phyloP scores from a whole-genome alignment of 2,113 vertebrate genomes.

The Hemichromis elongatus region DNA sequence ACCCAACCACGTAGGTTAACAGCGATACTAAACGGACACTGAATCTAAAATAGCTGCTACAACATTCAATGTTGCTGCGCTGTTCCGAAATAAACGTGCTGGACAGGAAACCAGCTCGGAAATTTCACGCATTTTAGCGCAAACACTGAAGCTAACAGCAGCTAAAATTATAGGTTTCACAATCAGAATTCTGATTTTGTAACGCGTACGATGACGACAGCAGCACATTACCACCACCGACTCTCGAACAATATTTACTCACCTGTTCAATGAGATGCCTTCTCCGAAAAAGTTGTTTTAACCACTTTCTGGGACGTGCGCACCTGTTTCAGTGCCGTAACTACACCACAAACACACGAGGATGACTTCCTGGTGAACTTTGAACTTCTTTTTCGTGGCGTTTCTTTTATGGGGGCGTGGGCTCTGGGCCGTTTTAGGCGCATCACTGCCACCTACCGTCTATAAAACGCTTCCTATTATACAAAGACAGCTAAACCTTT shows the following conservation, averaged over 20 bases:
- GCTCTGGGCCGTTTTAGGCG: neutral
- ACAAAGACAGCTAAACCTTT: neutral
- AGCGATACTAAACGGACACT: fast-evolving
- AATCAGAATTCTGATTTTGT: too few species aligned
- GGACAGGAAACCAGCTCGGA: neutral
- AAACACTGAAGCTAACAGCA: neutral
- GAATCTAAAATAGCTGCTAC: neutral
- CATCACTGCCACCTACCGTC: neutral
- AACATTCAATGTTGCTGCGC: neutral
- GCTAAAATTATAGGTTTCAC: neutral
- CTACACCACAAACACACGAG: neutral
- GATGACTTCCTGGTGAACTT: neutral
- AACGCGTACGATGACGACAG: neutral
- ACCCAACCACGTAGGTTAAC: too few species aligned
- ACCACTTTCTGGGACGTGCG: too few species aligned
- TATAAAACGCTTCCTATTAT: neutral
- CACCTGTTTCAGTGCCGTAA: neutral
- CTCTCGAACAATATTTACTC: neutral
- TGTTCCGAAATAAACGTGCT: neutral
- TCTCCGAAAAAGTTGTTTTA: neutral
- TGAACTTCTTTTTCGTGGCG: neutral
- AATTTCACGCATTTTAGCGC: fast-evolving
- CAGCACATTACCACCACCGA: fast-evolving
- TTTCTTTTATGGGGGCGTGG: too few species aligned
- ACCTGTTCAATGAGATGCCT: neutral